Evolutionary conservation across 1,140 invertebrate species (phyloP).

Genomic region (Dreissena polymorpha): DNA sequence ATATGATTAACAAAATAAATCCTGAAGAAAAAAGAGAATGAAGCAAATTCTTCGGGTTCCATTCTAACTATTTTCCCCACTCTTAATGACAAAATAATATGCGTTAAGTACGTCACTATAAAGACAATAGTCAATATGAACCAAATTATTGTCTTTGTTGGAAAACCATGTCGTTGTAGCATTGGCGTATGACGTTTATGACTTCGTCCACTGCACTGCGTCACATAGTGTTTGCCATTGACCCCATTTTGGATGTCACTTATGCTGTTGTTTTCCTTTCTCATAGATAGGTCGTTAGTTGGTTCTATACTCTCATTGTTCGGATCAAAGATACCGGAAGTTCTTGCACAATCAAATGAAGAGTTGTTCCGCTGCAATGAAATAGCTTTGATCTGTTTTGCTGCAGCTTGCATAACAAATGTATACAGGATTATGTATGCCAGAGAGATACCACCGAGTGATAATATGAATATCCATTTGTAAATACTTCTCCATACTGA

Average conservation of each 20-base stretch:
- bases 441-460: slow-evolving; percentile 17
- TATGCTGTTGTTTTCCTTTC: background rate
- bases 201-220: slow-evolving; percentile 10
- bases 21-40: slow-evolving; percentile 33
- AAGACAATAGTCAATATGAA: slow-evolving; percentile 37
- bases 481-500: slow-evolving; percentile 28
- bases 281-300: no score
- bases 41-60: background rate
- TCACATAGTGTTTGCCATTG: background rate
- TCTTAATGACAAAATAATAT: slow-evolving; percentile 16
- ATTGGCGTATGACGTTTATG: slow-evolving; percentile 5
- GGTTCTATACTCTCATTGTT: no score
- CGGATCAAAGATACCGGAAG: background rate
- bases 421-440: slow-evolving; percentile 14
- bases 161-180: slow-evolving; percentile 6
- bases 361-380: slow-evolving; percentile 11
- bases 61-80: slow-evolving; percentile 2
- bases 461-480: slow-evolving; percentile 24
- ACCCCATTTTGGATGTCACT: background rate
- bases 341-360: slow-evolving; percentile 12
- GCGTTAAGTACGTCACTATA: slow-evolving; percentile 29
- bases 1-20: slow-evolving; percentile 47
- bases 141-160: slow-evolving; percentile 46
- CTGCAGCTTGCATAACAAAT: slow-evolving; percentile 38
- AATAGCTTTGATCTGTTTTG: slow-evolving; percentile 31